phyloP scores from a whole-genome alignment of 2,797 vertebrate species.

The Rhadinocentrus ornatus region DNA sequence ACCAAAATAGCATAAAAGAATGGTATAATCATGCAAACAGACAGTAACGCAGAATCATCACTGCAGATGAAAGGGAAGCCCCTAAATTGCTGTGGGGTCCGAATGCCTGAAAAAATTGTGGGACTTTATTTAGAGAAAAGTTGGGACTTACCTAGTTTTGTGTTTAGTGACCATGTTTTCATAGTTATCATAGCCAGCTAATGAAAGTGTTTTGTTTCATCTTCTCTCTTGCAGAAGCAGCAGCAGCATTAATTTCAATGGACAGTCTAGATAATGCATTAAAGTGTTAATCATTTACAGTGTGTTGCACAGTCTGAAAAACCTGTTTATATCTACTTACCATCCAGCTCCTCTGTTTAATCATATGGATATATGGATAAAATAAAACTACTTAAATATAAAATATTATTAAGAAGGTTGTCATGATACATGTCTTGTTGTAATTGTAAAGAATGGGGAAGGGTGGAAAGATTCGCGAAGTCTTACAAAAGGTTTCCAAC shows the following conservation, averaged over 20 bases:
- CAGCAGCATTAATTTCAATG: not conserved
- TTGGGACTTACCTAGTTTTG: slow-evolving; percentile 33
- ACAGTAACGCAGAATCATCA: slow-evolving; percentile 6
- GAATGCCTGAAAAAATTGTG: slow-evolving; percentile 16
- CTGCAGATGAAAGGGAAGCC: slow-evolving; percentile 12
- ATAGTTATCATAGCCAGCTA: slow-evolving; percentile 14
- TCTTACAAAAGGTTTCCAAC: no score
- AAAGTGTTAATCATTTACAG: slow-evolving; percentile 14
- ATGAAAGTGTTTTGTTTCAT: slow-evolving; percentile 44
- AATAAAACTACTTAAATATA: not conserved
- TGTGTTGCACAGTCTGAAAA: slow-evolving; percentile 9
- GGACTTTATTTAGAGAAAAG: slow-evolving; percentile 33
- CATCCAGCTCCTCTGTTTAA: no score
- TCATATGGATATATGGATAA: not conserved
- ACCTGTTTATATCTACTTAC: no score
- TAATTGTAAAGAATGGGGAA: no score
- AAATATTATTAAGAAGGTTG: not conserved
- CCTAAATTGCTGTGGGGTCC: not conserved
- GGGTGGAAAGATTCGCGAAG: no score
- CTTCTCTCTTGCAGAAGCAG: slow-evolving; percentile 35
- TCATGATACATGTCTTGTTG: no score
- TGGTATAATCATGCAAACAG: not conserved
- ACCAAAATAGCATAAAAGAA: not conserved
- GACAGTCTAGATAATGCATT: slow-evolving; percentile 1
- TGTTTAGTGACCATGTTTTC: slow-evolving; percentile 25